Conservation (phyloP, 2,888 invertebrate species). For the Oligia latruncula region DNA sequence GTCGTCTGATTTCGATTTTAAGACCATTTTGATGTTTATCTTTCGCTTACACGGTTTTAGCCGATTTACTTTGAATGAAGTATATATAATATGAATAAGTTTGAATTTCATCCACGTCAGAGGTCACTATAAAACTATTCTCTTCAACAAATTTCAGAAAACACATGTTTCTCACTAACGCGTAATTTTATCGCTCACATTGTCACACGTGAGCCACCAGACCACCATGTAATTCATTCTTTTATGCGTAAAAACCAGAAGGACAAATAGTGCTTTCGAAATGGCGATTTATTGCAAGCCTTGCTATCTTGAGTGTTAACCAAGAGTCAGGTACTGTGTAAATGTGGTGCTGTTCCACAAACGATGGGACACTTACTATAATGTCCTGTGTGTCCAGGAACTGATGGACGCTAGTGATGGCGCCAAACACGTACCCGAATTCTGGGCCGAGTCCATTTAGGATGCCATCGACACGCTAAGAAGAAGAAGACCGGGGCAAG, state of each 20-base stretch:
- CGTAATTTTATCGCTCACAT: constrained; percentile 4
- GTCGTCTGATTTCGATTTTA: constrained; percentile 26
- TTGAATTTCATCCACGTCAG: neutral
- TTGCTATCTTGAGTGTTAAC: neutral
- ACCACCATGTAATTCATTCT: neutral
- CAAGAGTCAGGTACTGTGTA: neutral
- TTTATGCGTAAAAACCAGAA: neutral
- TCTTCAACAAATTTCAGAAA: neutral
- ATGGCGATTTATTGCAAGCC: neutral
- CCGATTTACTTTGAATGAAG: neutral
- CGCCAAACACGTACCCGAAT: too few species aligned
- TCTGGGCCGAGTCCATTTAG: neutral
- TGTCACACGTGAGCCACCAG: neutral
- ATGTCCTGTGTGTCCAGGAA: neutral
- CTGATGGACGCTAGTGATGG: neutral
- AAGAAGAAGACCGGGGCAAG: neutral
- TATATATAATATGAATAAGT: too few species aligned
- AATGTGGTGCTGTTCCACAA: neutral
- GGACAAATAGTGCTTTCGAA: neutral
- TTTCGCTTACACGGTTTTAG: constrained; percentile 14
- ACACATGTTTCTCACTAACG: neutral
- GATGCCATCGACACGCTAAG: neutral
- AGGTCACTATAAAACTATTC: neutral
- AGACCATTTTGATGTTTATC: constrained; percentile 40
- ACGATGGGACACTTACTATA: neutral